phyloP scores from a whole-genome alignment of 2,797 vertebrate species.

The Gymnoscopelus microlampas region DNA sequence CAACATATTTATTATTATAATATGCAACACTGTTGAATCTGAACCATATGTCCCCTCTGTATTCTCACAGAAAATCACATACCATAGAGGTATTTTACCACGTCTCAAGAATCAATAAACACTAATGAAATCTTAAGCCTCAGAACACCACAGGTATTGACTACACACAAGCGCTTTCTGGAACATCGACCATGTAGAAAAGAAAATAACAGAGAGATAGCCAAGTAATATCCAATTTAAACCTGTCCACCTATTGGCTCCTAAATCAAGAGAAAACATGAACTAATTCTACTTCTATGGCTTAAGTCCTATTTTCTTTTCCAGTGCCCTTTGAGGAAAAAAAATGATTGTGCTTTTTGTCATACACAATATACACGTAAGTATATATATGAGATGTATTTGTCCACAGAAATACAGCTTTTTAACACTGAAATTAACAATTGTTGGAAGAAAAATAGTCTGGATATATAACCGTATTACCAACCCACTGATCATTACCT shows the following conservation, averaged over 20 bases:
- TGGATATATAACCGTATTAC: too few relatives aligned
- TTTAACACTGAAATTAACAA: too few relatives aligned
- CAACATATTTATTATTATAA: conserved; percentile 68
- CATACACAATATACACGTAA: too few relatives aligned
- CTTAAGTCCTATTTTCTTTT: conserved; percentile 50
- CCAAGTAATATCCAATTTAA: conserved; percentile 7
- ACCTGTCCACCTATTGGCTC: conserved; percentile 16
- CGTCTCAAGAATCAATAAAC: conserved; percentile 43
- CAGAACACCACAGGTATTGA: conserved; percentile 53
- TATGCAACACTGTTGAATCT: conserved; percentile 55
- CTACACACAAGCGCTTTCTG: conserved; percentile 37
- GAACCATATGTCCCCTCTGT: conserved; percentile 43
- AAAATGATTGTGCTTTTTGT: conserved; percentile 35
- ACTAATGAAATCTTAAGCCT: conserved; percentile 30
- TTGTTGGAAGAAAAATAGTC: too few relatives aligned
- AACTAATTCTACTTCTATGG: conserved; percentile 60
- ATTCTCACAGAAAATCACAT: conserved; percentile 59
- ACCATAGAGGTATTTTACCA: conserved; percentile 39
- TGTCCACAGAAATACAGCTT: too few relatives aligned
- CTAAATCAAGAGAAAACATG: conserved; percentile 16
- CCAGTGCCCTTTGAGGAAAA: conserved; percentile 34
- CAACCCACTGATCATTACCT: too few relatives aligned
- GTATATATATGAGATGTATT: too few relatives aligned
- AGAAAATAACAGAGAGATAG: conserved; percentile 31
- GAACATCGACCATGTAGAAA: conserved; percentile 10